Evolutionary conservation across 2,113 vertebrate species (phyloP).

Genomic region (Macrotis lagotis): DNA sequence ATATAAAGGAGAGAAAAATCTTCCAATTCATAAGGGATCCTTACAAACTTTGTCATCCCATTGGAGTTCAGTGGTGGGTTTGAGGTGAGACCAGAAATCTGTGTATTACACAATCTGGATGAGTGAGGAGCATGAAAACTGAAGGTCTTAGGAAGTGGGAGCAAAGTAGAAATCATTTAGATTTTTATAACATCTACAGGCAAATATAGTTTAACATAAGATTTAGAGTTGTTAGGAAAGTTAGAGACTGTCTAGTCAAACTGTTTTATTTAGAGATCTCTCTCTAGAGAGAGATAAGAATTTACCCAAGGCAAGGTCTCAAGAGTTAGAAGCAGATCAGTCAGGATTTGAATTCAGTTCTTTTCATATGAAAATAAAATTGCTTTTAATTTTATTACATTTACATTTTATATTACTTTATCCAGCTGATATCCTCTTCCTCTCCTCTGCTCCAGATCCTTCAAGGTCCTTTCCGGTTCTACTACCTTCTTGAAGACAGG

Average conservation of each 20-base stretch:
- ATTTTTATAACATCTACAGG: neutral
- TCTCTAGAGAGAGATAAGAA: neutral
- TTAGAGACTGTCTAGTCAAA: neutral
- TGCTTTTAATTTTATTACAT: too few relatives aligned
- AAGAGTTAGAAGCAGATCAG: neutral
- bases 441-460: neutral
- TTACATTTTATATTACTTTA: neutral
- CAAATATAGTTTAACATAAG: neutral
- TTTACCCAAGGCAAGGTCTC: neutral
- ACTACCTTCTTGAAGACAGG: neutral
- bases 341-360: neutral
- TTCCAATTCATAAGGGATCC: neutral
- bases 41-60: neutral
- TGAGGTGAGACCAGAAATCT: neutral
- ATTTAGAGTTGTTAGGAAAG: neutral
- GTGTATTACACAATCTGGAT: neutral
- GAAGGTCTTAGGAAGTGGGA: neutral
- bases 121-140: neutral
- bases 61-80: neutral
- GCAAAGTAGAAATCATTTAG: neutral
- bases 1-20: neutral
- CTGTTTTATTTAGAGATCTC: neutral
- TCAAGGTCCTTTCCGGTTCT: neutral
- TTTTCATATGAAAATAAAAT: neutral
- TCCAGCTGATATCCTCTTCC: neutral